Conservation (phyloP, 2,113 vertebrate species). For the Tretioscincus oriximinensis region DNA sequence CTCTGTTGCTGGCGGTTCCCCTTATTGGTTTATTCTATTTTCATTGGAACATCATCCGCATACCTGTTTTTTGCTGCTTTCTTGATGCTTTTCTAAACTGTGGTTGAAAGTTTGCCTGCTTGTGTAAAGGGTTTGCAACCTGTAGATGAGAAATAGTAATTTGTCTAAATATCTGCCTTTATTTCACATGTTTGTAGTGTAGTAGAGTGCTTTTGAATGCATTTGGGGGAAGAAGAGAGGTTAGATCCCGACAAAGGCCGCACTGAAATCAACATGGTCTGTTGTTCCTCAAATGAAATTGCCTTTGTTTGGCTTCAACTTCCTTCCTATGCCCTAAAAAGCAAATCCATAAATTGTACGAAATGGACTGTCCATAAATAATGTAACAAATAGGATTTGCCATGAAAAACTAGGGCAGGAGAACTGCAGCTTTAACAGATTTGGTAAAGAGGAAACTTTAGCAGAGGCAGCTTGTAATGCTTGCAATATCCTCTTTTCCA, state of each 20-base stretch:
- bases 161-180: background rate
- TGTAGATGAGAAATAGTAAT: conserved; percentile 14
- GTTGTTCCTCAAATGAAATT: background rate
- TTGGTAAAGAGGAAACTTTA: no score
- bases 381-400: background rate
- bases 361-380: background rate
- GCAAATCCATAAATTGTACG: background rate
- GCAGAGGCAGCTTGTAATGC: no score
- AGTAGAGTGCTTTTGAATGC: background rate
- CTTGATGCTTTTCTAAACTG: background rate
- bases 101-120: conserved; percentile 1
- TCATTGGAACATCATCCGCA: background rate
- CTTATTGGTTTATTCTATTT: background rate
- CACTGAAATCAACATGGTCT: background rate
- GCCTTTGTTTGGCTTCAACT: background rate
- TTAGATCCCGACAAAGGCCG: background rate
- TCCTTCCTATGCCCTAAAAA: background rate
- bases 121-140: conserved; percentile 14
- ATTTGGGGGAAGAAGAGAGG: background rate
- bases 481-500: no score
- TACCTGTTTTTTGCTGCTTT: background rate
- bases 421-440: no score
- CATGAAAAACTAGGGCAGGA: no score
- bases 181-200: background rate
- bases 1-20: background rate